phyloP scores from a whole-genome alignment of 2,888 invertebrate genomes.

The Julus scandinavius region DNA sequence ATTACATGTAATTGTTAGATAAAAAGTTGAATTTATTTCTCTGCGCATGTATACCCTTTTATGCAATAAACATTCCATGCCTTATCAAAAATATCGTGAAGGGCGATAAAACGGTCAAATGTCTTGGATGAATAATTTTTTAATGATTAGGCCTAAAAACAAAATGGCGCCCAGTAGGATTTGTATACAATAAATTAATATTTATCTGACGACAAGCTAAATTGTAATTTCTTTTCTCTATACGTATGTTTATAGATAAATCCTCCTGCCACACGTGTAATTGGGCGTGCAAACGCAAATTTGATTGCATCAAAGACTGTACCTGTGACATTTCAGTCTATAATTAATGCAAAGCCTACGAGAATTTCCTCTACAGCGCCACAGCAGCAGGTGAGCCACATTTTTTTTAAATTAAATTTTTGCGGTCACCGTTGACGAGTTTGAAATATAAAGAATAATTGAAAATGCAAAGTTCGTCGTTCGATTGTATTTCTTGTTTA shows the following conservation, averaged over 20 bases:
- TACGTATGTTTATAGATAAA: neutral
- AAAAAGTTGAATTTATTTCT: neutral
- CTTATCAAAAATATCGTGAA: neutral
- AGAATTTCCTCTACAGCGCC: neutral
- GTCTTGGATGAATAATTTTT: neutral
- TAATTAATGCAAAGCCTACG: constrained; percentile 38
- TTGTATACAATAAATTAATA: neutral
- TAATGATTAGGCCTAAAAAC: neutral
- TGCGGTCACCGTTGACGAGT: neutral
- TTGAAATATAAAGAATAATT: neutral
- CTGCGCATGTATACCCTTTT: neutral
- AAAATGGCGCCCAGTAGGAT: neutral
- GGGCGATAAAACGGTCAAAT: neutral
- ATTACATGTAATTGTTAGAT: neutral
- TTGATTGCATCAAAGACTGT: neutral
- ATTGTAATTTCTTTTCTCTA: neutral
- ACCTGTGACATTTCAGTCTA: neutral
- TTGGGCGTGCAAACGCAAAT: constrained; percentile 7
- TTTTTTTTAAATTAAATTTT: neutral
- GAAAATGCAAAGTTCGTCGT: neutral
- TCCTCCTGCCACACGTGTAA: neutral
- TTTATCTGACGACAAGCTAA: neutral
- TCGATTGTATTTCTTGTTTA: neutral
- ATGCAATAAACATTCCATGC: neutral
- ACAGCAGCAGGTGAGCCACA: neutral